Conservation (phyloP, 2,888 invertebrate genomes). For the Dioctria linearis region DNA sequence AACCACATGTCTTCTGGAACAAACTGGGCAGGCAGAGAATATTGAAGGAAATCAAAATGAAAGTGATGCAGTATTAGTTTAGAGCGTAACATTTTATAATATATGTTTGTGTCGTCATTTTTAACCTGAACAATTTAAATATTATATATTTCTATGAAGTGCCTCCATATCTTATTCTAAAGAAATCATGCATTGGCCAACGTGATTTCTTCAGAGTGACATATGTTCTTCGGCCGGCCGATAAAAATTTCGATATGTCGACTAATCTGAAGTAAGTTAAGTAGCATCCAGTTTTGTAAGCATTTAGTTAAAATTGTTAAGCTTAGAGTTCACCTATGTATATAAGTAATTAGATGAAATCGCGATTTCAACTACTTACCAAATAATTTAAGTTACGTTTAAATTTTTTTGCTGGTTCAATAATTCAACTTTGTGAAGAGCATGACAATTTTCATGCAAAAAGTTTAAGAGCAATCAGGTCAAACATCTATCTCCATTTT, state of each 20-base stretch:
- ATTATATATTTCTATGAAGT: not conserved
- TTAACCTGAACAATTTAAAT: not conserved
- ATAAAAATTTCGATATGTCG: constrained; percentile 35
- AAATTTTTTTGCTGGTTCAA: not conserved
- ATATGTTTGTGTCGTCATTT: not conserved
- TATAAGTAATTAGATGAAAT: constrained; percentile 11
- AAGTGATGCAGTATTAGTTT: constrained; percentile 20
- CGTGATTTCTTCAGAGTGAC: constrained; percentile 24
- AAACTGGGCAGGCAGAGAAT: constrained; percentile 70
- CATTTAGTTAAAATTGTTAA: not conserved
- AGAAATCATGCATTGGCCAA: constrained; percentile 29
- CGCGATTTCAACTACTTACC: constrained; percentile 10
- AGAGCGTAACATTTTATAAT: too few relatives aligned
- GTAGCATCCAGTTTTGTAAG: not conserved
- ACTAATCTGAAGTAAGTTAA: not conserved
- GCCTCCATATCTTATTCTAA: not conserved
- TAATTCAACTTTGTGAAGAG: not conserved
- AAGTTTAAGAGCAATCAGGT: constrained; percentile 25
- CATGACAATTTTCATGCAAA: not conserved
- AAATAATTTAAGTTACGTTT: not conserved
- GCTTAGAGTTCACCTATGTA: too few relatives aligned
- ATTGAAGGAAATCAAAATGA: constrained; percentile 66
- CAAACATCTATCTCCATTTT: too few relatives aligned
- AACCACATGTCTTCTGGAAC: constrained; percentile 69
- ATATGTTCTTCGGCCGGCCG: not conserved